Conservation (phyloP, 2,113 vertebrate genomes). For the Terrapene triunguis region DNA sequence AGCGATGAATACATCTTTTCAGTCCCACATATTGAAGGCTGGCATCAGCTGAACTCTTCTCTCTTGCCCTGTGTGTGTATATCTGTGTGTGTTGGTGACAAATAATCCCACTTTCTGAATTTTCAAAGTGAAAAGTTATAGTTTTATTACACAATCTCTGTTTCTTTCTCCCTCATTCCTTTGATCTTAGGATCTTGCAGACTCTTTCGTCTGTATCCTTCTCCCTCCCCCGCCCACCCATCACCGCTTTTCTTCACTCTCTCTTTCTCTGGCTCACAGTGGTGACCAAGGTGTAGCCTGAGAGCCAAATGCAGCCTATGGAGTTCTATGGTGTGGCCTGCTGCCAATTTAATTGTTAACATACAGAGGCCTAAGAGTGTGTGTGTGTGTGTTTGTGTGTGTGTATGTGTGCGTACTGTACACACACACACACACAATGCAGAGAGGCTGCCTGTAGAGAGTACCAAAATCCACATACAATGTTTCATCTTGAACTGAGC, state of each 20-base stretch:
- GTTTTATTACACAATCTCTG: slow-evolving; percentile 22
- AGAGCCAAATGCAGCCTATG: background rate
- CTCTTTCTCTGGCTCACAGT: background rate
- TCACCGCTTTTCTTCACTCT: background rate
- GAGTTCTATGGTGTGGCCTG: background rate
- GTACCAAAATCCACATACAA: slow-evolving; percentile 34
- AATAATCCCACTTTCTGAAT: slow-evolving; percentile 7
- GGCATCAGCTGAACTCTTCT: slow-evolving; percentile 6
- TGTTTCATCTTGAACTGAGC: background rate
- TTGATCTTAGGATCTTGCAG: background rate
- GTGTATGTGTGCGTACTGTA: background rate
- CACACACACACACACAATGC: background rate
- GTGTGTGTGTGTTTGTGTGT: background rate
- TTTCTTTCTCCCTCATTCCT: slow-evolving; percentile 7
- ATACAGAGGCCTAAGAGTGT: background rate
- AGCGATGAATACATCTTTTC: slow-evolving; percentile 15
- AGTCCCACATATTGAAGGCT: slow-evolving; percentile 7
- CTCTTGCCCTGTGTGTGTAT: background rate
- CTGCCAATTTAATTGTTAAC: background rate
- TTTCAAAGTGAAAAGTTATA: slow-evolving; percentile 5
- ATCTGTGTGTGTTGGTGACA: background rate
- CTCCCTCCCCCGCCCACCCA: background rate
- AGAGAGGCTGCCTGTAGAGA: background rate
- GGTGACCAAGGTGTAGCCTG: background rate
- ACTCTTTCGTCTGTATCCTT: background rate